Evolutionary conservation across 1,140 invertebrate species (phyloP).

Genomic region (Saccostrea echinata): DNA sequence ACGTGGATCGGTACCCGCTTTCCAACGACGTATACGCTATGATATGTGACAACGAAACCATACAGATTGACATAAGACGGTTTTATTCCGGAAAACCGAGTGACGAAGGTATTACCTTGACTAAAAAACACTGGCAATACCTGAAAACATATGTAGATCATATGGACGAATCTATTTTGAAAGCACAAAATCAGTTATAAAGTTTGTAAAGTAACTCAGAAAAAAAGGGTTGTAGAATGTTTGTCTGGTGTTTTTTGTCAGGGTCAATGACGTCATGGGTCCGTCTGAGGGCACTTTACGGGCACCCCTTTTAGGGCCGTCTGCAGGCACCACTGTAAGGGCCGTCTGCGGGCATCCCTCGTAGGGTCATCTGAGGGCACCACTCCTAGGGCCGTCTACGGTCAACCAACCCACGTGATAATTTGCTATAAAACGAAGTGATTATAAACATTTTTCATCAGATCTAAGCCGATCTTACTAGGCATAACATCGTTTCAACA

Average conservation of each 20-base stretch:
- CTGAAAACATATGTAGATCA: conserved; percentile 32
- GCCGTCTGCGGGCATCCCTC: too few species aligned
- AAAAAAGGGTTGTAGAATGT: conserved; percentile 28
- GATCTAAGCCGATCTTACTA: conserved; percentile 30
- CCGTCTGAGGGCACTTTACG: not conserved
- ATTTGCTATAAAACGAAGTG: conserved; percentile 42
- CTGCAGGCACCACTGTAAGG: too few species aligned
- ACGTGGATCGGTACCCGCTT: not conserved
- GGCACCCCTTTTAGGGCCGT: not conserved
- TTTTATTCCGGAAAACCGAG: conserved; percentile 19
- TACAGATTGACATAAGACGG: conserved; percentile 13
- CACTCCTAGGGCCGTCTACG: too few species aligned
- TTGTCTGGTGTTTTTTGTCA: conserved; percentile 28
- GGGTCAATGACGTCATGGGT: conserved; percentile 36
- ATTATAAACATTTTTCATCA: conserved; percentile 40
- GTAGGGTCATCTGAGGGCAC: too few species aligned
- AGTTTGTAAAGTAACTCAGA: conserved; percentile 36
- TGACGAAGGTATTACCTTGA: conserved; percentile 15
- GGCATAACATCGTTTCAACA: too few species aligned
- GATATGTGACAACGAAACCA: conserved; percentile 23
- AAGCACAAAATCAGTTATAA: conserved; percentile 38
- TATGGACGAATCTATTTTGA: conserved; percentile 40
- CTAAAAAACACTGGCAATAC: conserved; percentile 23
- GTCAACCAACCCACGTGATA: too few species aligned
- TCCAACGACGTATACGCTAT: conserved; percentile 5